Base-by-base conservation (phyloP, 2,113 vertebrate genomes). In the Atractosteus spatula region DNA sequence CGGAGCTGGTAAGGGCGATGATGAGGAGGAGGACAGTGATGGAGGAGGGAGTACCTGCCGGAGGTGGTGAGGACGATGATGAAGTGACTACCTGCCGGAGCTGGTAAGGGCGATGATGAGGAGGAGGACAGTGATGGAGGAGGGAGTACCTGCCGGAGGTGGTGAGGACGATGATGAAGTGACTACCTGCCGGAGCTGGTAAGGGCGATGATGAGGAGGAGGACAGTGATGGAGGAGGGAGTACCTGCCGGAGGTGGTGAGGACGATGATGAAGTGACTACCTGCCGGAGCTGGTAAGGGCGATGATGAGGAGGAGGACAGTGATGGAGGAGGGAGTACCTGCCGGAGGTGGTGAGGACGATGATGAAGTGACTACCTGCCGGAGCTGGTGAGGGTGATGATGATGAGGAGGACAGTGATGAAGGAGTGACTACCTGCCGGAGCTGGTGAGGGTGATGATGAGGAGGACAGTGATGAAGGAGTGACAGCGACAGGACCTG, bases 91-190 rank as follows among this genome's bases (percentile, higher is more conserved):
- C n/a, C n/a, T n/a, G n/a, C n/a, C n/a, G n/a, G n/a, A n/a, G n/a
- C n/a, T 51, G 47, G 47, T 51, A 2, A 51, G 47, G 4, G 1
- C 55, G 55, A 67, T 54, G 43, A 14, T 45, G n/a, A 41, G 41
- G 70, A 59, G 3, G 13, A 51, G 44, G 75, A 67, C 4, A 65
- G 59, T 7, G 44, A n/a, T 3, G 11, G 3, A 64, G 47, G 47
- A 10, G 47, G 1, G 47, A 51, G 89, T 90, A 72, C 90, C 84
- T 0, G 88, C 87, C 0, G 90, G 81, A 86, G 1, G 67, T 92
- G 56, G 93, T 95, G 71, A 97, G 89, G 62, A 96, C 94, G 0
- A 97, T 88, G 71, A 97, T n/a, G n/a, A n/a, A n/a, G n/a, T n/a
- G n/a, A n/a, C n/a, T n/a, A n/a, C n/a, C n/a, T n/a, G n/a, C n/a